Conservation (phyloP, 1,140 invertebrate genomes). For the Luehdorfia chinensis region DNA sequence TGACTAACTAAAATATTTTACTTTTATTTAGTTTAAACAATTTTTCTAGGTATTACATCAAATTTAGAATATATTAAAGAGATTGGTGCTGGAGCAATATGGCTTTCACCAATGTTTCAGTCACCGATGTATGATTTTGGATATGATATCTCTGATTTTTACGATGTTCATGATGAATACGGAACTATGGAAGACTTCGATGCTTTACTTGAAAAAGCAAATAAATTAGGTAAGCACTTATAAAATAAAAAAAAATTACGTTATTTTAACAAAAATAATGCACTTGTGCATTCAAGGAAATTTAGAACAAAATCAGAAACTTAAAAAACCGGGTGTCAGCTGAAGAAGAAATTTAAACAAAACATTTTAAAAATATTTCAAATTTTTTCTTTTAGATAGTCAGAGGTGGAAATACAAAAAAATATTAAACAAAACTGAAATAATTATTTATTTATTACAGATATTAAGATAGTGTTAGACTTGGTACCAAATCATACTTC, state of each 20-base stretch:
- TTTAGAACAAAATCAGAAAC: too few species aligned
- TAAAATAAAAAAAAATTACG: not conserved
- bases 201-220: slow-evolving; percentile 78
- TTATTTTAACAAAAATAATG: too few species aligned
- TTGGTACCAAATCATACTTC: slow-evolving; percentile 85
- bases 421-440: too few species aligned
- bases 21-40: slow-evolving; percentile 3
- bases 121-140: slow-evolving; percentile 83
- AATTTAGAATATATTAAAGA: slow-evolving; percentile 76
- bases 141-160: slow-evolving; percentile 84
- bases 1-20: not conserved
- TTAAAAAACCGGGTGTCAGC: too few species aligned
- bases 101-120: slow-evolving; percentile 84
- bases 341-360: not conserved
- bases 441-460: slow-evolving; percentile 24
- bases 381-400: too few species aligned
- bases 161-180: slow-evolving; percentile 83
- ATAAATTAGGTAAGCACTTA: slow-evolving; percentile 58
- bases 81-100: slow-evolving; percentile 78
- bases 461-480: slow-evolving; percentile 78
- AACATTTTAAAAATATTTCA: too few species aligned
- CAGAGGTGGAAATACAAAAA: too few species aligned
- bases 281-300: too few species aligned
- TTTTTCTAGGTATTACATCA: slow-evolving; percentile 67
- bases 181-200: slow-evolving; percentile 86